Base-by-base conservation (phyloP, 2,888 invertebrate species). In the Aricia artaxerxes region DNA sequence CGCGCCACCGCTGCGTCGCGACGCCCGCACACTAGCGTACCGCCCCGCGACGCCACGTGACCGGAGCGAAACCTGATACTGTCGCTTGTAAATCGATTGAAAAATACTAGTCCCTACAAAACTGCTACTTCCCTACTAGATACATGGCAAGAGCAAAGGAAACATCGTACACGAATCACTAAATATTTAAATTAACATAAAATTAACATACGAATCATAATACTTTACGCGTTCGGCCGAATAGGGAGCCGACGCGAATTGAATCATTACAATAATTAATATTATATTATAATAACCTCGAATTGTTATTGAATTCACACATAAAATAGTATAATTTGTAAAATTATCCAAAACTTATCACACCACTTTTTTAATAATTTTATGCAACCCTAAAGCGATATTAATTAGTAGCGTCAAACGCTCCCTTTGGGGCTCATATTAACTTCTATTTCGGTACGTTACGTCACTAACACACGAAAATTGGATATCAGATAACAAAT, bases 331-430 rank as follows among this genome's bases (percentile, higher is more conserved):
- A 93, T 91, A 93, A 94, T 93, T 94, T 94, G 94, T 94, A 94
- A 94, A 94, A 94, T 93, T 93, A 94, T 94, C 94, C 92, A 94
- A 94, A 94, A 94, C 93, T 92, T 94, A 94, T 94, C 94, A 94
- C 93, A 93, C 93, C 93, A 93, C 93, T 89, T 92, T 78, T 92
- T 92, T 90, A 88, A 91, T 90, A 89, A 88, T 91, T 92, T 93
- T 92, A 92, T 93, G 94, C 93, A 94, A 92, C 90, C 92, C 93
- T 93, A 94, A 69, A 94, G 94, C 93, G 91, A 90, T 91, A 92
- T 91, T 90, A 80, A 91, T 91, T 90, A 91, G 89, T 91, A 92
- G 94, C 94, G 94, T 94, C 90, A 94, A 90, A 94, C 94, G 94
- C 94, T 93, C 93, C 93, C 93, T 90, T 92, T 92, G 93, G 94